Percentiles rank a stretch among this genome's conserved stretches.
phyloP scores from a whole-genome alignment of 2,113 vertebrate species.

The Muntiacus reevesi region DNA sequence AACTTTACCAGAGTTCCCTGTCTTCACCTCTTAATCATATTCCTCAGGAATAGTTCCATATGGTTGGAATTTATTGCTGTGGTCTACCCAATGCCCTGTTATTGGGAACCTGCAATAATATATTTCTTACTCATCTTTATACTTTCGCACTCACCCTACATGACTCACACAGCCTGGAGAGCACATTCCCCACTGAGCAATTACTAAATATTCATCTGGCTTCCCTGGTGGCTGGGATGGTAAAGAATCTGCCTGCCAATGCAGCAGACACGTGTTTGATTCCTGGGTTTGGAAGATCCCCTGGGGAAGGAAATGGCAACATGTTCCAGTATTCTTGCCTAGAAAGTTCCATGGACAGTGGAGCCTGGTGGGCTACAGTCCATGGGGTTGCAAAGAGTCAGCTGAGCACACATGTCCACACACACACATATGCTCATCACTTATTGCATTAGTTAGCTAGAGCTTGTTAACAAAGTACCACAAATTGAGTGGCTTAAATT shows the following conservation, averaged over 20 bases:
- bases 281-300: not conserved
- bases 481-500: not conserved
- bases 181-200: not conserved
- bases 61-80: not conserved
- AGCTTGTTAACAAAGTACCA: not conserved
- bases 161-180: not conserved
- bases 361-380: not conserved
- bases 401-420: not conserved
- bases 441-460: not conserved
- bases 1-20: not conserved
- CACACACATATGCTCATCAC: not conserved
- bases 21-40: not conserved
- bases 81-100: not conserved
- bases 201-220: not conserved
- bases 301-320: not conserved
- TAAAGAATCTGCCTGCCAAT: not conserved
- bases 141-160: too few species aligned
- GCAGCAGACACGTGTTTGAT: not conserved
- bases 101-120: not conserved
- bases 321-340: not conserved
- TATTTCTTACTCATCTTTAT: not conserved
- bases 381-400: not conserved
- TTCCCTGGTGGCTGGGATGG: not conserved
- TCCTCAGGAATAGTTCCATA: not conserved
- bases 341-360: not conserved